Evolutionary conservation across 2,888 invertebrate genomes (phyloP).

Genomic region (Corythucha ciliata): DNA sequence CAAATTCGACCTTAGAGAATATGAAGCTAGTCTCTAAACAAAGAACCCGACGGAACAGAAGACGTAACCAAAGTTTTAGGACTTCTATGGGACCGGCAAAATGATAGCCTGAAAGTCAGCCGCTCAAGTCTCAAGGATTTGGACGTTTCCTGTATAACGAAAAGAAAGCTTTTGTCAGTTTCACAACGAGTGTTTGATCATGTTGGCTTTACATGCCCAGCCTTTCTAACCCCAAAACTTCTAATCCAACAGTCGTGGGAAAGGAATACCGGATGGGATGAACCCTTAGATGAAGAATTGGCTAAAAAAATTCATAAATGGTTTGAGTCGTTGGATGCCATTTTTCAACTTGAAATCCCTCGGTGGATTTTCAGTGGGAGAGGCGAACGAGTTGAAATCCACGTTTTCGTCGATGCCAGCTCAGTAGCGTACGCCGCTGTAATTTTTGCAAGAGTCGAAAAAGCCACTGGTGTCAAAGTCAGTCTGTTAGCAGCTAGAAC

Average conservation of each 20-base stretch:
- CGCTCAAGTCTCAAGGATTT: conserved; percentile 1
- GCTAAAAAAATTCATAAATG: too few relatives aligned
- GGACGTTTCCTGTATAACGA: conserved; percentile 1
- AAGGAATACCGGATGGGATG: too few relatives aligned
- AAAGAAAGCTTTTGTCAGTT: conserved; percentile 16
- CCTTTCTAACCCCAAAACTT: conserved; percentile 30
- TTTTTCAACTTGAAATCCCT: conserved; percentile 1
- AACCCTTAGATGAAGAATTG: conserved; percentile 10
- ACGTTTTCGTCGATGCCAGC: conserved; percentile 38
- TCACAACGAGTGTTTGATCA: conserved; percentile 34
- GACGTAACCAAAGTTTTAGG: conserved; percentile 12
- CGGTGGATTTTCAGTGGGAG: not conserved
- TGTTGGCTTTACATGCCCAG: conserved; percentile 32
- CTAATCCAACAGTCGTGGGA: conserved; percentile 31
- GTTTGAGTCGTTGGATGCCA: too few relatives aligned
- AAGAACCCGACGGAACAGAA: not conserved
- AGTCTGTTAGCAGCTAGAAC: conserved; percentile 35
- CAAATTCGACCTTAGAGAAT: conserved; percentile 12
- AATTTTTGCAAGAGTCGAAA: conserved; percentile 32
- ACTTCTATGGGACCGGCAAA: conserved; percentile 5
- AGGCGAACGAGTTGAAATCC: conserved; percentile 21
- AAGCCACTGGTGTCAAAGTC: conserved; percentile 24
- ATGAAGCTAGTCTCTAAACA: conserved; percentile 9
- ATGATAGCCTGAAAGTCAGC: conserved; percentile 1
- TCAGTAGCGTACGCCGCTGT: conserved; percentile 36